Evolutionary conservation across 2,797 vertebrate genomes (phyloP), one percentile per base, ranked within the genome.

Genomic region (Spondyliosoma cantharus): DNA sequence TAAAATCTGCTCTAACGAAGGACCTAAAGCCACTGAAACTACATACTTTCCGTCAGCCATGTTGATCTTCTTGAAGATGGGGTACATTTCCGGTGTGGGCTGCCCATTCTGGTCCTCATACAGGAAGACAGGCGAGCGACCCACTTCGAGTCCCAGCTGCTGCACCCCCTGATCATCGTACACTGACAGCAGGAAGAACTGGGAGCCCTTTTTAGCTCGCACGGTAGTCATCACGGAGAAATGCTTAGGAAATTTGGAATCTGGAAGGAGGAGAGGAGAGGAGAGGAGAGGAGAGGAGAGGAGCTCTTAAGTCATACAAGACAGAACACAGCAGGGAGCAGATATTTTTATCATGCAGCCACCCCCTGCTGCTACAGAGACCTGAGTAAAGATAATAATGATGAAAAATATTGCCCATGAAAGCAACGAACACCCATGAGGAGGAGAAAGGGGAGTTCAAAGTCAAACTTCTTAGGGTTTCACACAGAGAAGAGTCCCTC

Each of bases 11-110:
- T 67, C 2, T 49, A 66, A 69, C 43, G 4, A 6, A 64, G 46
- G 29, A 5, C 1, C 52, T 25, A 15, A n/a, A 66, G 9, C 27
- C 54, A n/a, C 3, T 56, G 4, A 45, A 49, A 75, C 61, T 86
- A 94, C 96, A 93, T 92, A 98, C 97, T 95, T 96, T 94, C 97
- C 97, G 8, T 99, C 97, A 0, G 94, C 93, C 75, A 97, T 86
- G 93, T 96, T 96, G 90, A 96, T 78, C 72, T 91, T 94, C 81
- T 92, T 95, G 90, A 97, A 97, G 46, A 92, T 92, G n/a, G 96
- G 96, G 76, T 96, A 96, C 7, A 78, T 86, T 27, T 96, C 91
- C 0, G 96, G 95, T 8, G 84, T 59, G 0, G 96, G 96, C 5
- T 90, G 91, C 3, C 96, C 96, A 2, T 84, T 77, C n/a, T 96